A percentile compares a stretch with the other conserved stretches of the same genome.
Conservation (phyloP, 2,888 invertebrate species). For the Drosophila atripex region DNA sequence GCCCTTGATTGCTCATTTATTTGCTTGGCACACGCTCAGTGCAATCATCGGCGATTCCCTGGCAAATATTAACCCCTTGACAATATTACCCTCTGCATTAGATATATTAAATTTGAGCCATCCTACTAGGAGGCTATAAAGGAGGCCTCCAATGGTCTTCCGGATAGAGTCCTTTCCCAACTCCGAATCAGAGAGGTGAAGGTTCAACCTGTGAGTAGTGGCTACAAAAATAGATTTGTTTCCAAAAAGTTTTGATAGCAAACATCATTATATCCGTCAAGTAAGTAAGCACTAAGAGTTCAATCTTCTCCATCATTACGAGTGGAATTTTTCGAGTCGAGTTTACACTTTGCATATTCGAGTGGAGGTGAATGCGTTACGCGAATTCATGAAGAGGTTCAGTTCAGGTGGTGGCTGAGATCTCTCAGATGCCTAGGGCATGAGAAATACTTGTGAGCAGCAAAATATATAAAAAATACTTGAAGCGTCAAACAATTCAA, state of each 20-base stretch:
- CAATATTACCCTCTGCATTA: slow-evolving; percentile 62
- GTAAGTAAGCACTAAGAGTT: background rate
- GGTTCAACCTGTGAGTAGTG: background rate
- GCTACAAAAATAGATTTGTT: slow-evolving; percentile 17
- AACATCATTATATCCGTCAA: background rate
- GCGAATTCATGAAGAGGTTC: slow-evolving; percentile 32
- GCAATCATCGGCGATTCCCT: slow-evolving; percentile 33
- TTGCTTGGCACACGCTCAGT: slow-evolving; percentile 56
- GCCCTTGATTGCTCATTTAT: slow-evolving; percentile 65
- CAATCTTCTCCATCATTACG: slow-evolving; percentile 21
- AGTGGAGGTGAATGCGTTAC: slow-evolving; percentile 4
- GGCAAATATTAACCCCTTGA: slow-evolving; percentile 63
- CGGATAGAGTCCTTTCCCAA: background rate
- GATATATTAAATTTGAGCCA: slow-evolving; percentile 58
- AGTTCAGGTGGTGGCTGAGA: slow-evolving; percentile 26
- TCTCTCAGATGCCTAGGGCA: slow-evolving; percentile 28
- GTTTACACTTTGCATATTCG: slow-evolving; percentile 18
- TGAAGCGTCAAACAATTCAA: slow-evolving; percentile 58
- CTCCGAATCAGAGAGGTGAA: slow-evolving; percentile 15
- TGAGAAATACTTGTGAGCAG: slow-evolving; percentile 15
- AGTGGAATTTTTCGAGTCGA: slow-evolving; percentile 31
- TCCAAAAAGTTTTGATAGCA: background rate
- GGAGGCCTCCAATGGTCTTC: slow-evolving; percentile 7
- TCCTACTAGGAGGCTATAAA: slow-evolving; percentile 24
- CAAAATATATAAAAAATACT: slow-evolving; percentile 52